A percentile compares a stretch with the other conserved stretches of the same genome.
Conservation (phyloP, 35 echinoderm and acorn worm genomes). For the Ptychodera flava region DNA sequence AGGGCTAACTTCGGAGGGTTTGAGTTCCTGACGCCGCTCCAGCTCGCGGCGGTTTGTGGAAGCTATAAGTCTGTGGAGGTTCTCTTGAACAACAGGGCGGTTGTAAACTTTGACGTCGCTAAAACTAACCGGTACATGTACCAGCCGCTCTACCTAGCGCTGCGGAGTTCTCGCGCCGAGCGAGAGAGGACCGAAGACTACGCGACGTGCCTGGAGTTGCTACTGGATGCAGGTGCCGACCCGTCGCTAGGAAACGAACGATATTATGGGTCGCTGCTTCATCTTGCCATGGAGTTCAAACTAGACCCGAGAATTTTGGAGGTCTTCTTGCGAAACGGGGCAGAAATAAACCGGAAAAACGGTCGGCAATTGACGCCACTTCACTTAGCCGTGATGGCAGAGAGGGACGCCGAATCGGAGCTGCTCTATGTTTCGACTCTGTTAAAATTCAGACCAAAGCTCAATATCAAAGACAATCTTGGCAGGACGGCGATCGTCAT, state of each 20-base stretch:
- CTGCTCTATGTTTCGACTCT: background rate
- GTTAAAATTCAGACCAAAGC: background rate
- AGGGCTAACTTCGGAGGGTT: background rate
- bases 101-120: background rate
- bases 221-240: background rate
- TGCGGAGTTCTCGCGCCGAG: background rate
- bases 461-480: background rate
- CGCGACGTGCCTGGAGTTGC: background rate
- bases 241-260: background rate
- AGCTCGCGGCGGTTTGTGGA: background rate
- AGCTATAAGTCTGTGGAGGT: background rate
- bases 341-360: background rate
- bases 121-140: background rate
- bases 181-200: background rate
- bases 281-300: background rate
- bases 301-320: background rate
- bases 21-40: background rate
- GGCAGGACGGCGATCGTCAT: background rate
- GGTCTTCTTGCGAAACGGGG: background rate
- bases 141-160: background rate
- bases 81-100: background rate
- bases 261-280: background rate
- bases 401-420: background rate
- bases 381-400: background rate
- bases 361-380: background rate